Base-by-base conservation (phyloP, 2,113 vertebrate species). In the Eptatretus burgeri region DNA sequence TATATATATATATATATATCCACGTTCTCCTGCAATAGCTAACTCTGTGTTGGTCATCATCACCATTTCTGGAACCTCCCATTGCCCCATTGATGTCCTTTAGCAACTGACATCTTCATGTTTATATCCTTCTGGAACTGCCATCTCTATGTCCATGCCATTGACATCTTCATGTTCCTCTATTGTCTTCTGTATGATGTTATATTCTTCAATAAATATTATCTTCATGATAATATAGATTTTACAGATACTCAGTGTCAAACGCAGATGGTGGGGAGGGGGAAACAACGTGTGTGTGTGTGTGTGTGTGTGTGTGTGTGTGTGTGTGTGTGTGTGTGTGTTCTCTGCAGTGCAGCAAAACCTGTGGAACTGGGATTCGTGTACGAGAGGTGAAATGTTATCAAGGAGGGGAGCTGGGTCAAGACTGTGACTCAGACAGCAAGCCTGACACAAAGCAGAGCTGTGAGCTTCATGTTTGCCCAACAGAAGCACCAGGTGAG, bases 301-400 rank as follows among this genome's bases (percentile, higher is more conserved):
- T 60, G 56, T 60, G n/a, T 12, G 12, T 13, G 56, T 60, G 56
- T n/a, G n/a, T 41, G 56, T 17, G n/a, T 12, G 56, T 60, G n/a
- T 11, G 20, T 60, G 20, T n/a, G n/a, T n/a, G 56, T 20, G 56
- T 10, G 56, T 60, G 56, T 60, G 56, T 20, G 56, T 60, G 56
- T 60, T 60, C 9, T 60, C 9, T 60, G 67, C 74, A 83, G 82
- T 83, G 81, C 76, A 83, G 79, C 72, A 84, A 87, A 74, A 83
- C 81, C 0, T 85, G 83, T 10, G 78, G 80, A 19, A 74, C 73
- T 16, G 80, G 81, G 0, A 68, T 82, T 65, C 75, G 76, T 7
- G 75, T 81, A 49, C 76, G 78, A 1, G 81, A 81, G 66, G 80
- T 84, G 50, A 82, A 81, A 67, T 83, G 80, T 64, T 82, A 79